Evolutionary conservation across 2,888 invertebrate species (phyloP).

Genomic region (Eupithecia abbreviata): DNA sequence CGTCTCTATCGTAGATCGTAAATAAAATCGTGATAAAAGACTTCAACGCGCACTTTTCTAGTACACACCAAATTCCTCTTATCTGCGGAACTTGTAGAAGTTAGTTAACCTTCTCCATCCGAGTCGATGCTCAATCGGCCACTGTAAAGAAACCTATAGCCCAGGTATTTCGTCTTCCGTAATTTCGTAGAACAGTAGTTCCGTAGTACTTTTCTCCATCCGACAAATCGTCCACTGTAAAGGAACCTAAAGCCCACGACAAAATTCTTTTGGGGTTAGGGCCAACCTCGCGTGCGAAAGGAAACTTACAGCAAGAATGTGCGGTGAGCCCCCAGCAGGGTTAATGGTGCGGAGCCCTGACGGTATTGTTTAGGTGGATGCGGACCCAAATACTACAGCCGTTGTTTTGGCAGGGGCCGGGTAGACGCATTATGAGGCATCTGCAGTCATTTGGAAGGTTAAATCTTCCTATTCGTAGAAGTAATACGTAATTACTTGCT

Average conservation of each 20-base stretch:
- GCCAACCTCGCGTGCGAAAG: slow-evolving; percentile 59
- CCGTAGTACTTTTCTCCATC: background rate
- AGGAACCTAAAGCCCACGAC: slow-evolving; percentile 24
- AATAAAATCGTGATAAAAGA: no score
- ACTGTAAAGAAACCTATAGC: no score
- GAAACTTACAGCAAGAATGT: slow-evolving; percentile 67
- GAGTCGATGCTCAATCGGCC: no score
- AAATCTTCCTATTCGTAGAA: background rate
- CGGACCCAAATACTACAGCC: slow-evolving; percentile 14
- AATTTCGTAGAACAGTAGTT: no score
- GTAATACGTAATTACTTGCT: background rate
- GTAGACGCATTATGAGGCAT: background rate
- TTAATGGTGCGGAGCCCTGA: slow-evolving; percentile 1
- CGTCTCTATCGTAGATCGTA: background rate
- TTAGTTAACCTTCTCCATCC: no score
- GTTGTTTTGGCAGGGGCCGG: slow-evolving; percentile 3
- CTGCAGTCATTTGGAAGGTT: slow-evolving; percentile 3
- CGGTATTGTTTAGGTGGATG: slow-evolving; percentile 1
- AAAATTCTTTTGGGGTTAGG: slow-evolving; percentile 37
- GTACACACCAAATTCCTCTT: background rate
- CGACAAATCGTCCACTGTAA: slow-evolving; percentile 14
- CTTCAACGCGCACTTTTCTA: no score
- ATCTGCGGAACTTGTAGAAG: background rate
- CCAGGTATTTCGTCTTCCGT: no score
- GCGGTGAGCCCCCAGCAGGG: slow-evolving; percentile 47